Evolutionary conservation across 2,797 vertebrate species (phyloP).

Genomic region (Loriculus beryllinus): DNA sequence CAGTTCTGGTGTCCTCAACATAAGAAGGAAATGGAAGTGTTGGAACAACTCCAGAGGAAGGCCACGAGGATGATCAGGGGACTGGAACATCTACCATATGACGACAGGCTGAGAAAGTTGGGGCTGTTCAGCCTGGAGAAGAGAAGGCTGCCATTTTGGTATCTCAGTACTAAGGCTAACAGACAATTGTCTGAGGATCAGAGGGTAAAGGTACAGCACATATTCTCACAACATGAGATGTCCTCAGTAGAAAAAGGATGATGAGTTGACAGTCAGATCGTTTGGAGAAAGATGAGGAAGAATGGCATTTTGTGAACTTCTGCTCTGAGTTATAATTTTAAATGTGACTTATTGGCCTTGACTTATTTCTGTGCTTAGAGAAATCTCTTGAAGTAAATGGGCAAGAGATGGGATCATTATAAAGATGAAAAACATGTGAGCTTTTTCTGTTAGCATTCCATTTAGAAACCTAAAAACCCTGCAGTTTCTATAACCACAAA

Average conservation of each 20-base stretch:
- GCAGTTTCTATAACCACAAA: background rate
- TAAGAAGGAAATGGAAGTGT: background rate
- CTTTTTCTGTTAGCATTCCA: background rate
- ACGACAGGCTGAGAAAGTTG: background rate
- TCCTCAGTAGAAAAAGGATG: background rate
- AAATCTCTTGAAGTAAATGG: background rate
- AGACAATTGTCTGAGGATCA: background rate
- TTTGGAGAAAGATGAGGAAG: background rate
- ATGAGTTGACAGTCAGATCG: background rate
- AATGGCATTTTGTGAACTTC: background rate
- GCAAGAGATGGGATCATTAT: background rate
- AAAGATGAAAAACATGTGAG: background rate
- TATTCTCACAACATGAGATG: fast-evolving
- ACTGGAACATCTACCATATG: background rate
- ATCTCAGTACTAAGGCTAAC: background rate
- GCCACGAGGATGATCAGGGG: background rate
- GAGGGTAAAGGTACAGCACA: background rate
- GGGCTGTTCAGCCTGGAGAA: background rate
- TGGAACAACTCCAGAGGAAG: background rate
- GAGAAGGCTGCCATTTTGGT: background rate
- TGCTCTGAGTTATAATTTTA: background rate
- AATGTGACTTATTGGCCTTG: background rate
- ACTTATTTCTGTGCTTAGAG: background rate
- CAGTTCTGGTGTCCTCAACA: background rate
- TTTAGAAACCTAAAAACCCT: background rate